Conservation (phyloP, 1,140 invertebrate species). For the Reticulitermes speratus region DNA sequence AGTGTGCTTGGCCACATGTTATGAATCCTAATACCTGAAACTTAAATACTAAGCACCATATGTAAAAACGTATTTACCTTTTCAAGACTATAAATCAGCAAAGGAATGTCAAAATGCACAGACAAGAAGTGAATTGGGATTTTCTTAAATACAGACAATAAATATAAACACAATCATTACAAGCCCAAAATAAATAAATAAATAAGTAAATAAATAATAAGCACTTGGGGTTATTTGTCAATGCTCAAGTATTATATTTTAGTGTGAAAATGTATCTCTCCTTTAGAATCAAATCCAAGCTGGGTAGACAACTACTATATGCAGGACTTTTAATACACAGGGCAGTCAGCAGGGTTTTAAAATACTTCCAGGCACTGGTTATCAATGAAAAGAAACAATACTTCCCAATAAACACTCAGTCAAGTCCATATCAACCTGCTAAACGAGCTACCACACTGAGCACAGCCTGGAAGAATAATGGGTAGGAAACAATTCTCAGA, state of each 20-base stretch:
- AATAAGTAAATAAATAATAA: slow-evolving; percentile 30
- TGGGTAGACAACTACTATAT: slow-evolving; percentile 21
- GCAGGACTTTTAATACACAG: slow-evolving; percentile 13
- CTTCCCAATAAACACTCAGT: slow-evolving; percentile 20
- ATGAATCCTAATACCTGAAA: background rate
- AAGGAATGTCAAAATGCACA: slow-evolving; percentile 43
- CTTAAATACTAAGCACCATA: slow-evolving; percentile 26
- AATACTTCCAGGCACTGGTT: slow-evolving; percentile 10
- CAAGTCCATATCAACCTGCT: slow-evolving; percentile 21
- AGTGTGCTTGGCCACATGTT: slow-evolving; percentile 18
- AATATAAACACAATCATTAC: slow-evolving; percentile 34
- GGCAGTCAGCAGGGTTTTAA: slow-evolving; percentile 18
- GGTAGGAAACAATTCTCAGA: background rate
- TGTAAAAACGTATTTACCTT: slow-evolving; percentile 9
- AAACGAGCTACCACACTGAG: slow-evolving; percentile 12
- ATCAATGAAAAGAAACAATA: slow-evolving; percentile 8
- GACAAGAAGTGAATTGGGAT: slow-evolving; percentile 31
- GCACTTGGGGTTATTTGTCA: slow-evolving; percentile 24
- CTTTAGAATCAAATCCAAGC: slow-evolving; percentile 26
- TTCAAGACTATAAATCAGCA: slow-evolving; percentile 37
- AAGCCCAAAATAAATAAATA: slow-evolving; percentile 28
- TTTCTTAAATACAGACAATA: slow-evolving; percentile 29
- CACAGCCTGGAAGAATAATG: background rate
- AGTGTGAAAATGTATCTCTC: slow-evolving; percentile 30
- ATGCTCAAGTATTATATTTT: slow-evolving; percentile 31